Conservation (phyloP, 1,140 invertebrate species). For the Heliconius melpomene region DNA sequence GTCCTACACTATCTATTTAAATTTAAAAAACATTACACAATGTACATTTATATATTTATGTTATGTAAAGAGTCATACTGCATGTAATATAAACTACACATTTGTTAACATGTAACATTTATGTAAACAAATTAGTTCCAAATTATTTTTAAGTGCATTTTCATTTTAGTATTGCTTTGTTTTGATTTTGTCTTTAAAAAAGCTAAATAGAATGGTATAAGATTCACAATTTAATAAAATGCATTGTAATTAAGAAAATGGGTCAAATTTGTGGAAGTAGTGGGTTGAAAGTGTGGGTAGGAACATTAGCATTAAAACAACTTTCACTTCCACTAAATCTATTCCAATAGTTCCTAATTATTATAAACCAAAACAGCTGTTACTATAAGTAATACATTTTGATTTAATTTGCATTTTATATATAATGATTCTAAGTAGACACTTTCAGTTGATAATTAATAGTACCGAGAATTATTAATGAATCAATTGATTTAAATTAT, state of each 20-base stretch:
- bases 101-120: background rate
- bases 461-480: background rate
- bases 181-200: background rate
- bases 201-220: background rate
- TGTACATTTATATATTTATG: background rate
- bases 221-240: background rate
- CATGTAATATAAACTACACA: background rate
- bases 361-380: background rate
- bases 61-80: background rate
- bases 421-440: background rate
- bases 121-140: background rate
- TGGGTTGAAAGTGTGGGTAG: constrained; percentile 61
- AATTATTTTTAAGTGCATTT: background rate
- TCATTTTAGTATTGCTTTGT: background rate
- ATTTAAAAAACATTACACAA: too few relatives aligned
- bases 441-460: background rate
- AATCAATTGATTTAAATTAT: background rate
- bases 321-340: constrained; percentile 60
- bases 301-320: constrained; percentile 57
- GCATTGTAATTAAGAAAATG: constrained; percentile 55
- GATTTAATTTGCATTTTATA: background rate
- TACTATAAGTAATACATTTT: background rate
- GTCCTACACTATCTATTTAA: too few relatives aligned
- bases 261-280: constrained; percentile 56
- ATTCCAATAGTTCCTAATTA: constrained; percentile 6